A percentile compares a stretch with the other conserved stretches of the same genome.
Conservation (phyloP, 2,888 invertebrate genomes). For the Dexiosoma caninum region DNA sequence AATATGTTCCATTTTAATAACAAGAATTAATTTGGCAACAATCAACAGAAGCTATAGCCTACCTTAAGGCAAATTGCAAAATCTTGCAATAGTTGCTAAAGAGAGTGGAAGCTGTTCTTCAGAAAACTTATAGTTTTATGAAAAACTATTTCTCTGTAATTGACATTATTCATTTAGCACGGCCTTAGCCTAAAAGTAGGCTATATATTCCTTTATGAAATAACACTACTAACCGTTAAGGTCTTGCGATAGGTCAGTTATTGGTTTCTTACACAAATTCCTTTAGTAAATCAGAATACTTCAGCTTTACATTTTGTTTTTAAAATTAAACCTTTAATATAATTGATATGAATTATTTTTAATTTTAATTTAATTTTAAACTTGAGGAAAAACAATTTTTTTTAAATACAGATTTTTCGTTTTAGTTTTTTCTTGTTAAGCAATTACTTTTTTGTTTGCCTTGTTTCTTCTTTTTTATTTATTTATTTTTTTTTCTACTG, state of each 20-base stretch:
- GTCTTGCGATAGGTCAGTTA: conserved; percentile 57
- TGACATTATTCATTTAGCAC: background rate
- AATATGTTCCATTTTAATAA: no score
- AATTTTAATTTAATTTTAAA: background rate
- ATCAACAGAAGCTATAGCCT: background rate
- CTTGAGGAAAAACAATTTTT: background rate
- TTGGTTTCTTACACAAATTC: conserved; percentile 37
- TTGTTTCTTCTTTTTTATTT: background rate
- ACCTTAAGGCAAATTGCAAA: background rate
- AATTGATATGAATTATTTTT: conserved; percentile 23
- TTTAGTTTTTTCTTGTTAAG: conserved; percentile 5
- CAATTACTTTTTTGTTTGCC: conserved; percentile 22
- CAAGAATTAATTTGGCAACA: no score
- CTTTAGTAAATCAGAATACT: conserved; percentile 6
- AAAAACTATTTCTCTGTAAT: background rate
- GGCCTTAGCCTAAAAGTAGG: conserved; percentile 37
- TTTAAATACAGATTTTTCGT: background rate
- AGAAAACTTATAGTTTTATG: no score
- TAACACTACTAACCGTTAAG: conserved; percentile 57
- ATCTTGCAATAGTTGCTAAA: background rate
- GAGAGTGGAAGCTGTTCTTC: no score
- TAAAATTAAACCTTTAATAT: background rate
- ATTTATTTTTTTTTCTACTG: no score
- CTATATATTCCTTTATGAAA: background rate
- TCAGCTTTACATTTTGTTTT: background rate